phyloP scores from a whole-genome alignment of 1,140 invertebrate genomes.

The Amyelois transitella region DNA sequence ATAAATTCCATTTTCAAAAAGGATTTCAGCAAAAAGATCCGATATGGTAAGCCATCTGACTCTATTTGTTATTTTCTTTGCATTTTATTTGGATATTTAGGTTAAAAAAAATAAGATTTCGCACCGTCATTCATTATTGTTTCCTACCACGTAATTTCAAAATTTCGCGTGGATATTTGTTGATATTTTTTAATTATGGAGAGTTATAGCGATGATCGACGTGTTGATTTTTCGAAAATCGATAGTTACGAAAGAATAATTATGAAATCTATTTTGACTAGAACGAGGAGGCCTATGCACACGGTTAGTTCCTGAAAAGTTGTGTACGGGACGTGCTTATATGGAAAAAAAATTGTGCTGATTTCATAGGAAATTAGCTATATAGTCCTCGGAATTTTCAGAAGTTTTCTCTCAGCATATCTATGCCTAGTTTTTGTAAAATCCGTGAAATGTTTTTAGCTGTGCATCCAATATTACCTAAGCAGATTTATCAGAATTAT shows the following conservation, averaged over 20 bases:
- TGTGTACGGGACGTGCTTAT: too few relatives aligned
- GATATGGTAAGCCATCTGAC: slow-evolving; percentile 2
- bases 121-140: too few relatives aligned
- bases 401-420: too few relatives aligned
- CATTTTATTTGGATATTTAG: neutral
- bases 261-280: neutral
- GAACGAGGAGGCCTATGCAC: neutral
- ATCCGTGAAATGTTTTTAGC: too few relatives aligned
- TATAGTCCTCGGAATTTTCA: too few relatives aligned
- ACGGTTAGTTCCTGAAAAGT: neutral
- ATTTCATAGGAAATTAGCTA: too few relatives aligned
- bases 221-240: neutral
- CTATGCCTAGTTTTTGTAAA: too few relatives aligned
- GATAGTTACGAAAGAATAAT: neutral
- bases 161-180: neutral
- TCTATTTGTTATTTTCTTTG: neutral
- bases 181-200: slow-evolving; percentile 1
- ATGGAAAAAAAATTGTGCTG: too few relatives aligned
- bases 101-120: too few relatives aligned
- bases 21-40: neutral
- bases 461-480: too few relatives aligned
- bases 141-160: neutral
- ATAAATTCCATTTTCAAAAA: neutral
- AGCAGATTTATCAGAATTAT: too few relatives aligned
- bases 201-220: neutral